These are phyloP conservation scores for Oreochromis mossambicus DNA, from an alignment of 2,797 vertebrate genomes.

Conservation along the genomic window DNA sequence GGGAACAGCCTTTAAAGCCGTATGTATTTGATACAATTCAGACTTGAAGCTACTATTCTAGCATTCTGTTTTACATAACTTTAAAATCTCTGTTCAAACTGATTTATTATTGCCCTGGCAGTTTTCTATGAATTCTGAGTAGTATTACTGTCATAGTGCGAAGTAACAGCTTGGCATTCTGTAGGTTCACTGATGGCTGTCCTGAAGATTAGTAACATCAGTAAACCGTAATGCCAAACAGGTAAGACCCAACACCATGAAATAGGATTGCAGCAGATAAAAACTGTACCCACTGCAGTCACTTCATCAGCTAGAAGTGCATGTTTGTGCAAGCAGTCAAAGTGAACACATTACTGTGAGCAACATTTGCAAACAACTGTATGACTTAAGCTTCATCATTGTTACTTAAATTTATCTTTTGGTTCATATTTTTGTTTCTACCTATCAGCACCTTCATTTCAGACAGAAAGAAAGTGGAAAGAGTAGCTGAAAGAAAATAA, in stretches of 20 bases:
- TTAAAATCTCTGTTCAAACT: not conserved
- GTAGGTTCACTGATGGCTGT: slow-evolving; percentile 47
- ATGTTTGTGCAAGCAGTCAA: not conserved
- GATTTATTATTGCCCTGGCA: not conserved
- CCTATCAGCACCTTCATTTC: not conserved
- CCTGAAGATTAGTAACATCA: slow-evolving; percentile 52
- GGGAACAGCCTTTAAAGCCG: not conserved
- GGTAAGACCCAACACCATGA: slow-evolving; percentile 52
- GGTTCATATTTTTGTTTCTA: not conserved
- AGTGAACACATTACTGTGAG: not conserved
- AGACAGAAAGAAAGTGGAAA: not conserved
- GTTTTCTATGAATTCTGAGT: slow-evolving; percentile 30
- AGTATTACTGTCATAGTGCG: slow-evolving; percentile 30
- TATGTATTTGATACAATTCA: not conserved
- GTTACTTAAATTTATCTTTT: not conserved
- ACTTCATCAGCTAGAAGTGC: slow-evolving; percentile 4
- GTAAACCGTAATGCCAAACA: slow-evolving; percentile 52
- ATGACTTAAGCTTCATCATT: not conserved
- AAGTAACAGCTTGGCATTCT: slow-evolving; percentile 36
- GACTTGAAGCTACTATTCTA: not conserved
- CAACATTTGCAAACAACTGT: not conserved
- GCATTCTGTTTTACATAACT: not conserved
- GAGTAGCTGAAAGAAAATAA: not conserved
- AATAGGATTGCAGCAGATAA: slow-evolving; percentile 57
- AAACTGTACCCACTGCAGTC: slow-evolving; percentile 24